A percentile compares a stretch with the other conserved stretches of the same genome.
Conservation (phyloP, 2,888 invertebrate genomes). For the Agrilus biguttatus region DNA sequence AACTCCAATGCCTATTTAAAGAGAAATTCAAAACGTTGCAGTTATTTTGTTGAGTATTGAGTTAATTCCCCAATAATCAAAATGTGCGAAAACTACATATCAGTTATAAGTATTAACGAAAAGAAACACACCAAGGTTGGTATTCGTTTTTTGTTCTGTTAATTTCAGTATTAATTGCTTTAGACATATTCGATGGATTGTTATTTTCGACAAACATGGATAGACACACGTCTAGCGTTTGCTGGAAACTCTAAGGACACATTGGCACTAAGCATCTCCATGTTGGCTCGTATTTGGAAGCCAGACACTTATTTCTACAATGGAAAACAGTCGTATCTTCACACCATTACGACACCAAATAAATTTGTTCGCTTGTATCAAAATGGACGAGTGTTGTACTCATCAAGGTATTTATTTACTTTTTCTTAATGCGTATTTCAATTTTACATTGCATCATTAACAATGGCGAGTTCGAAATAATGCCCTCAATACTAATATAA, state of each 20-base stretch:
- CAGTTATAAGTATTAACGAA: too few species aligned
- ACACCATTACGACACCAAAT: slow-evolving; percentile 75
- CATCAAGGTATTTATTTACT: slow-evolving; percentile 43
- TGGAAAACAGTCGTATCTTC: slow-evolving; percentile 68
- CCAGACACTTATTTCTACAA: slow-evolving; percentile 78
- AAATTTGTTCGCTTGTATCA: slow-evolving; percentile 65
- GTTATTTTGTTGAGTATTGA: too few species aligned
- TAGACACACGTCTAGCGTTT: slow-evolving; percentile 63
- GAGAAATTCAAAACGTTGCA: too few species aligned
- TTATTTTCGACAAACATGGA: slow-evolving; percentile 77
- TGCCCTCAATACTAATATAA: too few species aligned
- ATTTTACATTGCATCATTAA: too few species aligned
- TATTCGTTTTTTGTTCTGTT: not conserved
- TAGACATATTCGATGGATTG: slow-evolving; percentile 80
- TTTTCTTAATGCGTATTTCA: not conserved
- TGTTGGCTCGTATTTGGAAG: slow-evolving; percentile 71
- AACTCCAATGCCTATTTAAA: too few species aligned
- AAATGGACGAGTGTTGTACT: slow-evolving; percentile 60
- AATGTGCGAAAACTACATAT: too few species aligned
- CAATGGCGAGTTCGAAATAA: not conserved
- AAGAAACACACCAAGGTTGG: not conserved
- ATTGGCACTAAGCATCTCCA: slow-evolving; percentile 62
- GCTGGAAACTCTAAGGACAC: slow-evolving; percentile 45
- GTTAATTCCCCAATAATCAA: too few species aligned
- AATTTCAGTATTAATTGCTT: slow-evolving; percentile 11